phyloP scores from a whole-genome alignment of 2,113 vertebrate genomes.

The Sapayoa aenigma region DNA sequence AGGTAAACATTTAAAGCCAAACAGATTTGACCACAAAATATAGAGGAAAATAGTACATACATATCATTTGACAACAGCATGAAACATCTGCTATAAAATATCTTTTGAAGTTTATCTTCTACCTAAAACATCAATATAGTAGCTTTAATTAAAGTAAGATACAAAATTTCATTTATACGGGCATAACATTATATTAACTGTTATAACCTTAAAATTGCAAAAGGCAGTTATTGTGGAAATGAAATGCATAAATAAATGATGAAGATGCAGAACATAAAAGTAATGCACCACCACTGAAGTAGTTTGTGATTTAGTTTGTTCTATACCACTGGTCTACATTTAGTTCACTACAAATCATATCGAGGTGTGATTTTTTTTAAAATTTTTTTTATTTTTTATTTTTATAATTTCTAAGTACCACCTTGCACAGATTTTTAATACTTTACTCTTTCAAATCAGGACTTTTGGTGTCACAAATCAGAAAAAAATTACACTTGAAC shows the following conservation, averaged over 20 bases:
- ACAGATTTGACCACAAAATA: background rate
- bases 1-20: background rate
- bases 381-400: too few species aligned
- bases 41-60: background rate
- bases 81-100: background rate
- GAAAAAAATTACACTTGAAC: background rate
- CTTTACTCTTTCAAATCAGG: background rate
- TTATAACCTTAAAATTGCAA: background rate
- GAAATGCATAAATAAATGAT: background rate
- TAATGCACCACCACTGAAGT: background rate
- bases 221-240: background rate
- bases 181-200: background rate
- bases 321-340: background rate
- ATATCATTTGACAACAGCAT: background rate
- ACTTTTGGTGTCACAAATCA: background rate
- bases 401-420: background rate
- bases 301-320: background rate
- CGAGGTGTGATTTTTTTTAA: background rate
- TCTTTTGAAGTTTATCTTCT: background rate
- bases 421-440: background rate
- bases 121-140: background rate
- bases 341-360: background rate
- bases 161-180: background rate
- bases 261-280: background rate
- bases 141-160: slow-evolving; percentile 1